Base-by-base conservation (phyloP, 2,113 vertebrate genomes). In the Acrocephalus arundinaceus region DNA sequence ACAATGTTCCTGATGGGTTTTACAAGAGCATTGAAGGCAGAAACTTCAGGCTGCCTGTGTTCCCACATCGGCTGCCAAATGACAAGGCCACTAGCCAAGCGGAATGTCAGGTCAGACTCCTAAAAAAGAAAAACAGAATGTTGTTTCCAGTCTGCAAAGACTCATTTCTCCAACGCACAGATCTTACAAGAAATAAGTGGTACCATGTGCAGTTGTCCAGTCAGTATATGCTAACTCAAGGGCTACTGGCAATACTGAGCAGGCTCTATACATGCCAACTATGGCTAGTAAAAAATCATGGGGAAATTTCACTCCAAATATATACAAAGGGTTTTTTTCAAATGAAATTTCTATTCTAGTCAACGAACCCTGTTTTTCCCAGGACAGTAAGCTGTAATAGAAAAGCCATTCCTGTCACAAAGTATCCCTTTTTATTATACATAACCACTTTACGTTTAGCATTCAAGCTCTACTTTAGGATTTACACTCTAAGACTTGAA, bases 21-120 rank as follows among this genome's bases (percentile, higher is more conserved):
- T 59, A 99, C 99, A 74, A 99, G 98, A 0, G 99, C 97, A 1
- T 98, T 99, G 88, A 99, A 99, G 91, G 99, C 99, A 5, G 99
- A 98, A 49, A 99, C 99, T 90, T 99, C 99, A 2, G 99, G 99
- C 91, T 99, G 99, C 33, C 99, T 98, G 92, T 99, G 99, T 62
- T 99, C 99, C 99, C 99, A 99, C 99, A 99, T 99, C 1, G 99
- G 99, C 97, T 99, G 99, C 99, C 99, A 99, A 75, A 99, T 99
- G 5, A 99, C 98, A 77, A 99, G 98, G 11, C 99, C 99, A 43
- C 99, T 99, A 81, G 99, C 99, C 97, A 99, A 88, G 59, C 99
- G 98, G 96, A 99, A 99, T 15, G 99, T 99, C 95, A 99, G 98
- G 91, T 99, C 99, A 5, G 99, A 99, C 97, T 99, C 99, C 99